These are phyloP conservation scores for Holothuria glaberrima DNA, from an alignment of 35 echinoderm and acorn worm species.

Conservation along the genomic window DNA sequence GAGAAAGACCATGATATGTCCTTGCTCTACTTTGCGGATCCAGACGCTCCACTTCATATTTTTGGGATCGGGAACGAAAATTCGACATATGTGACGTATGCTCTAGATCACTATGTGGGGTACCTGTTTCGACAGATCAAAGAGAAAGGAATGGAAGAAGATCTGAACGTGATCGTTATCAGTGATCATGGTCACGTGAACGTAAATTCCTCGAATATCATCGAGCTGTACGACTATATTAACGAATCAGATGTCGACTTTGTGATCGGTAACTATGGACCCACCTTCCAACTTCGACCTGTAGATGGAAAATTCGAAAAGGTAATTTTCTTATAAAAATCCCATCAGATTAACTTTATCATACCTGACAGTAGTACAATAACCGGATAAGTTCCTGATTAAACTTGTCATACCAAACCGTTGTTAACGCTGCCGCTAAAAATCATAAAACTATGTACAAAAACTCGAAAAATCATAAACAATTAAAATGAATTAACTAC, in stretches of 20 bases:
- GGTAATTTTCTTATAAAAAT: constrained; percentile 24
- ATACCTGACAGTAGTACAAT: no score
- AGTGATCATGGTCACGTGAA: constrained; percentile 72
- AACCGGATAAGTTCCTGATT: no score
- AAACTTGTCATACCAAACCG: no score
- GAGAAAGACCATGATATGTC: constrained; percentile 68
- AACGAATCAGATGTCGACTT: constrained; percentile 64
- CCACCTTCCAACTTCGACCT: constrained; percentile 78
- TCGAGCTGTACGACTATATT: constrained; percentile 82
- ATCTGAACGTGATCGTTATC: constrained; percentile 70
- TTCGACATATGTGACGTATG: constrained; percentile 30
- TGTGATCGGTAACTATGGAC: constrained; percentile 73
- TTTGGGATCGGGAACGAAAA: constrained; percentile 59
- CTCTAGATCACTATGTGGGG: constrained; percentile 63
- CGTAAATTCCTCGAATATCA: constrained; percentile 40
- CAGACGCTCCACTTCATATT: constrained; percentile 64
- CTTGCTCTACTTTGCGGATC: constrained; percentile 72
- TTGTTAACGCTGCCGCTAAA: no score
- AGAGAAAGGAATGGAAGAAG: constrained; percentile 49
- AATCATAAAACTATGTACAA: no score
- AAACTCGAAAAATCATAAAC: no score
- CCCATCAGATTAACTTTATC: no score
- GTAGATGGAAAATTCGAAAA: constrained; percentile 71
- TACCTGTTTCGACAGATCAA: constrained; percentile 64
- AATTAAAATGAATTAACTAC: no score